These are phyloP conservation scores for Folsomia manolachei DNA, from an alignment of 2,888 invertebrate species.

Conservation along the genomic window DNA sequence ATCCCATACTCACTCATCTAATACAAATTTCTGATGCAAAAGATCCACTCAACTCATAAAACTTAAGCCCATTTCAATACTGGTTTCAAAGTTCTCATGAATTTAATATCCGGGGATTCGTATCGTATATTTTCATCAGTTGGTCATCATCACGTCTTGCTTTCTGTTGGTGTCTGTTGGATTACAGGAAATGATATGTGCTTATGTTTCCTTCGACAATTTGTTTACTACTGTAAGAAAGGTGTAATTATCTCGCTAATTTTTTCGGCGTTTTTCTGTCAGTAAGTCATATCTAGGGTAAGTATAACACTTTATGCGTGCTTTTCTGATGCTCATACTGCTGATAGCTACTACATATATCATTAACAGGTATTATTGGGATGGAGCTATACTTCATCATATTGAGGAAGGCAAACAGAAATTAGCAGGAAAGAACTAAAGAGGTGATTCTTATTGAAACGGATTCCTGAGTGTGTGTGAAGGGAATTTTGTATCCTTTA, in stretches of 20 bases:
- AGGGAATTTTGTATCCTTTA: slow-evolving; percentile 11
- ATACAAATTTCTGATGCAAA: too few species aligned
- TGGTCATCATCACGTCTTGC: not conserved
- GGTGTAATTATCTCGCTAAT: not conserved
- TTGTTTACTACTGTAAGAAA: not conserved
- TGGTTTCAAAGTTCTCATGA: not conserved
- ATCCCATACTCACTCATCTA: too few species aligned
- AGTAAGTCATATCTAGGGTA: not conserved
- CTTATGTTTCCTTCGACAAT: not conserved
- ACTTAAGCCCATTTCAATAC: not conserved
- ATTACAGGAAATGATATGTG: not conserved
- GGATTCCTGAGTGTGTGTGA: not conserved
- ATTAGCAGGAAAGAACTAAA: not conserved
- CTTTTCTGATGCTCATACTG: not conserved
- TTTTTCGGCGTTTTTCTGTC: slow-evolving; percentile 3
- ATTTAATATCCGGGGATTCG: not conserved
- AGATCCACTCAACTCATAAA: not conserved
- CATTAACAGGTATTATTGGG: too few species aligned
- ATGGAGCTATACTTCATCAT: not conserved
- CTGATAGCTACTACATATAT: not conserved
- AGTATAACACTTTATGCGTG: not conserved
- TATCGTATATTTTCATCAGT: not conserved
- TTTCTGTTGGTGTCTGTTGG: not conserved
- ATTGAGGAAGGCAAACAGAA: not conserved
- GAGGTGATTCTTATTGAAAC: not conserved